phyloP scores from a whole-genome alignment of 1,140 invertebrate species.

The Popillia japonica region DNA sequence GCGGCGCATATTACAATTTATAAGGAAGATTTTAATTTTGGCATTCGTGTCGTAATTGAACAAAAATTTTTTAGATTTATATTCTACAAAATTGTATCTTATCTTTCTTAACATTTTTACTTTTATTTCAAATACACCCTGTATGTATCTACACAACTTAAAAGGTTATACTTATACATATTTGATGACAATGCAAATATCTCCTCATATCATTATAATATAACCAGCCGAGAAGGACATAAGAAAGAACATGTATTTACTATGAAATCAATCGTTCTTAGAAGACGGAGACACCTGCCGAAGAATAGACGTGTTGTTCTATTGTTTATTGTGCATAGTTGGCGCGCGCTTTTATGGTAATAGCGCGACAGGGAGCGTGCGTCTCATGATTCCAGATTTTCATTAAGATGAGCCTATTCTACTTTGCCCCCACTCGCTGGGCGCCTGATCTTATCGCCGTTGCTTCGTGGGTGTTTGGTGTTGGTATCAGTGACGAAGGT shows the following conservation, averaged over 20 bases:
- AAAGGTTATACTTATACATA: background rate
- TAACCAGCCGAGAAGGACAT: background rate
- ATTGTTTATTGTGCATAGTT: conserved; percentile 5
- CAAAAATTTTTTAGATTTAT: too few species aligned
- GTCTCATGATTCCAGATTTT: conserved; percentile 18
- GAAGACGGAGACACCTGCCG: conserved; percentile 8
- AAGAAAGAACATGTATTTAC: background rate
- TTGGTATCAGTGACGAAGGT: background rate
- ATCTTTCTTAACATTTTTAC: too few species aligned
- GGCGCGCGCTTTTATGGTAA: conserved; percentile 23
- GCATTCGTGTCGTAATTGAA: too few species aligned
- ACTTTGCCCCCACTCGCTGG: background rate
- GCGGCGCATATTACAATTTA: too few species aligned
- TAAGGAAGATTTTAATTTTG: too few species aligned
- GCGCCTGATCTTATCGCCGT: background rate
- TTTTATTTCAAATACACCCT: too few species aligned
- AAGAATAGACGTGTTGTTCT: conserved; percentile 22
- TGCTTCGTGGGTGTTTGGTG: conserved; percentile 8
- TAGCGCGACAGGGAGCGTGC: conserved; percentile 16
- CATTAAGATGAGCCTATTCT: conserved; percentile 9
- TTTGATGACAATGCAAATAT: conserved; percentile 21
- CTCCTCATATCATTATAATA: background rate
- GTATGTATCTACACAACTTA: background rate
- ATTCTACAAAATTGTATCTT: too few species aligned
- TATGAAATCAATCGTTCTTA: conserved; percentile 9